Conservation (phyloP, 2,113 vertebrate genomes). For the Phalacrocorax carbo region DNA sequence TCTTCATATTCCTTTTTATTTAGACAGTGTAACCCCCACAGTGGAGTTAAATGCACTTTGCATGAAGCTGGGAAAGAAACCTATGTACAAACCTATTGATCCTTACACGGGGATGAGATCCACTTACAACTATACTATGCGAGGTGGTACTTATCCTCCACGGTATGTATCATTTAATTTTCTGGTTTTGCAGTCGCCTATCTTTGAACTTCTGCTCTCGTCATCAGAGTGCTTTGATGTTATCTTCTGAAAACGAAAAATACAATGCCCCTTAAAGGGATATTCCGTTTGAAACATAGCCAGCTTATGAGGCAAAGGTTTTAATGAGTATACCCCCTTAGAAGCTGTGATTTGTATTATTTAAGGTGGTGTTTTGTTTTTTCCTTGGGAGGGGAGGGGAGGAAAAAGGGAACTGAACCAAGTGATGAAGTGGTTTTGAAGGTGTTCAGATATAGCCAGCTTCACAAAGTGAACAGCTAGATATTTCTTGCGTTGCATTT, state of each 20-base stretch:
- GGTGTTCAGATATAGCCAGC: neutral
- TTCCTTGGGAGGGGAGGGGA: too few species aligned
- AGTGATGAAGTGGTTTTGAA: neutral
- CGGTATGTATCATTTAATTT: constrained; percentile 76
- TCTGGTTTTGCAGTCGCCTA: neutral
- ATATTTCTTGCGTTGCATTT: neutral
- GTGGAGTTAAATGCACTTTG: constrained; percentile 95
- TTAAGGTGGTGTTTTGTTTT: neutral
- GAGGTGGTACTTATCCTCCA: constrained; percentile 87
- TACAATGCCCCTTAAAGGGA: neutral
- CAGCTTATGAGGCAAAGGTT: neutral
- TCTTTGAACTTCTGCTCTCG: neutral
- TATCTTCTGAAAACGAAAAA: neutral
- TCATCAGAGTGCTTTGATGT: neutral
- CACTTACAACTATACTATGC: constrained; percentile 90
- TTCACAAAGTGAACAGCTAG: neutral
- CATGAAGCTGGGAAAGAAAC: constrained; percentile 96
- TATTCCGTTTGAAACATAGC: neutral
- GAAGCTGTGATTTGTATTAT: neutral
- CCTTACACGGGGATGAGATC: constrained; percentile 93
- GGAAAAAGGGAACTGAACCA: neutral
- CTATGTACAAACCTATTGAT: constrained; percentile 93
- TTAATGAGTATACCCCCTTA: neutral
- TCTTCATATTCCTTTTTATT: constrained; percentile 52
- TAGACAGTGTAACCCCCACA: constrained; percentile 90